Conservation (phyloP, 2,113 vertebrate species). For the Kryptolebias marmoratus region DNA sequence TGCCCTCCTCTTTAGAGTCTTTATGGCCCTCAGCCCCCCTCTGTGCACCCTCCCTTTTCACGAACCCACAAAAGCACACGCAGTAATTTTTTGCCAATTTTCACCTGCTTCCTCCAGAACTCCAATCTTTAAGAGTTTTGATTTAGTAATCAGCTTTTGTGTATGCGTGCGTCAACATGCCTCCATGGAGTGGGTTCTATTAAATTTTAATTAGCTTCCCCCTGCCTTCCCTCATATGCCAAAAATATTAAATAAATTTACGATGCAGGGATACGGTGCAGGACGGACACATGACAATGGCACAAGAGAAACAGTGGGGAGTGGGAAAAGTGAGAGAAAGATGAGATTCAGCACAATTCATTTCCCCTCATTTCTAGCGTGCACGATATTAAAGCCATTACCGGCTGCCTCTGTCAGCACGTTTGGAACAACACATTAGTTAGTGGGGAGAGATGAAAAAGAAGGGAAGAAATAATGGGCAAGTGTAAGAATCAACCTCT, state of each 20-base stretch:
- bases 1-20: conserved; percentile 23
- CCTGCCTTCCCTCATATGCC: conserved; percentile 46
- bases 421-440: conserved; percentile 76
- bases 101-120: conserved; percentile 41
- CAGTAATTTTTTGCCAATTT: conserved; percentile 28
- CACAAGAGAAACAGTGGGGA: background rate
- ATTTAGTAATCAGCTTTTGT: conserved; percentile 58
- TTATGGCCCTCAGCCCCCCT: conserved; percentile 1
- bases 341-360: conserved; percentile 85
- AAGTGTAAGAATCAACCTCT: conserved; percentile 51
- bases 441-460: conserved; percentile 55
- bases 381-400: conserved; percentile 75
- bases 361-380: conserved; percentile 71
- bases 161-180: conserved; percentile 15
- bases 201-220: conserved; percentile 77
- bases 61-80: conserved; percentile 3
- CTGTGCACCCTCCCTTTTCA: conserved; percentile 6
- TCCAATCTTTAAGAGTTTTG: conserved; percentile 35
- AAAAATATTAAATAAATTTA: conserved; percentile 74
- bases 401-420: conserved; percentile 81
- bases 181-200: conserved; percentile 61
- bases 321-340: conserved; percentile 29
- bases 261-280: conserved; percentile 68
- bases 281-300: conserved; percentile 40
- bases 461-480: conserved; percentile 21